Base-by-base conservation (phyloP, 1,140 invertebrate genomes). In the Procambarus virginalis region DNA sequence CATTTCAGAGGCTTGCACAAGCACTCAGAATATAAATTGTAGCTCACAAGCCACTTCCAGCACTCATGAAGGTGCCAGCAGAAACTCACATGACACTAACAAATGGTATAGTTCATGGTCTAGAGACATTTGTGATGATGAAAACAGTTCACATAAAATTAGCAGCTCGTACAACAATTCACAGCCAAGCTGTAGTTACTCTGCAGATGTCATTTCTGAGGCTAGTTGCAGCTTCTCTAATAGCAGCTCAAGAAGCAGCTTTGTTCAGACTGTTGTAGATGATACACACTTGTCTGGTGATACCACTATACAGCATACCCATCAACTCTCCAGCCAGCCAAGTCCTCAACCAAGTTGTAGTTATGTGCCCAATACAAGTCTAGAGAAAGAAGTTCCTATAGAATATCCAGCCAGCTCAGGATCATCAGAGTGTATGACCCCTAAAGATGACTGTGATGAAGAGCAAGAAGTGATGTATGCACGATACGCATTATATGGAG, bases 401-500 rank as follows among this genome's bases (percentile, higher is more conserved):
- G 58, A 79, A 79, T 49, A 55, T 49, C 20, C 49, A 55, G 34
- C 10, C 10, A 75, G 68, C 49, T 55, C 70, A 51, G 83, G 49
- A 20, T 84, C 83, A 22, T 49, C 45, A 46, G 83, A 76, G 12
- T 84, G 83, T 49, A 49, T 79, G 77, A 70, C 48, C 12, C 22
- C 76, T 8, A 73, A 80, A 22, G 85, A 58, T 20, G 78, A 70
- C 14, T 78, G 77, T 81, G 77, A 87, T 17, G 85, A 80, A 17
- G 58, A 64, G 20, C 76, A 68, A 55, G 85, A 79, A 12, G 78
- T 70, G 45, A 91, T 12, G 8, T 91, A 91, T 84, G 93, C 93
- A 68, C 85, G 93, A 55, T 98, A 97, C 93, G 94, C 95, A 12
- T 93, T 98, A 0, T 97, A 97, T 93, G 96, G 96, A 0, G 96